phyloP scores from a whole-genome alignment of 1,140 invertebrate species.

The Drosophila nikananu region DNA sequence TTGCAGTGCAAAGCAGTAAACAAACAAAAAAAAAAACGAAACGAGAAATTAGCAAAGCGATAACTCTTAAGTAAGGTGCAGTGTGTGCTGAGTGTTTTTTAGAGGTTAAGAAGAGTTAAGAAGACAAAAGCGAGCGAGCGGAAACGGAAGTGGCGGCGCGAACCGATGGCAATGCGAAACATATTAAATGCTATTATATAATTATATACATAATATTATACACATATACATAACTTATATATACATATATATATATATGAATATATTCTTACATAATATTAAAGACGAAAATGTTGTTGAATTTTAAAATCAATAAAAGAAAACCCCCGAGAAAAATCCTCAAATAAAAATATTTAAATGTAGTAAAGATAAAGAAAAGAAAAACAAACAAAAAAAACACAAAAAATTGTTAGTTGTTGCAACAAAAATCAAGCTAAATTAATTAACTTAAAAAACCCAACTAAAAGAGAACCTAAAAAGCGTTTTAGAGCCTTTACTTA shows the following conservation, averaged over 20 bases:
- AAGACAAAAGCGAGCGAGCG: constrained; percentile 16
- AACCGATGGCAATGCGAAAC: constrained; percentile 68
- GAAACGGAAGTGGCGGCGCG: constrained; percentile 36
- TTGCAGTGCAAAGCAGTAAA: constrained; percentile 78
- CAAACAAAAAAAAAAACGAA: constrained; percentile 26
- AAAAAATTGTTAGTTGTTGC: constrained; percentile 83
- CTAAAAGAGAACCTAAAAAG: constrained; percentile 56
- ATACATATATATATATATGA: constrained; percentile 62
- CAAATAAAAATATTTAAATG: constrained; percentile 51
- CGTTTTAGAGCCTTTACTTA: constrained; percentile 83
- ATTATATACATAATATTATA: constrained; percentile 68
- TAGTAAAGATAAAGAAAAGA: constrained; percentile 41
- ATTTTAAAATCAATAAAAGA: constrained; percentile 77
- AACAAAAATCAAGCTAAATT: constrained; percentile 67
- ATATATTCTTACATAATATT: constrained; percentile 78
- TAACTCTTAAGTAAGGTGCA: constrained; percentile 33
- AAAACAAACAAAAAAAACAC: constrained; percentile 11
- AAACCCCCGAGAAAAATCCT: constrained; percentile 41
- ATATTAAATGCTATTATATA: constrained; percentile 74
- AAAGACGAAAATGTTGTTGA: constrained; percentile 77
- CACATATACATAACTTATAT: constrained; percentile 69
- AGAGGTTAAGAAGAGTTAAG: constrained; percentile 34
- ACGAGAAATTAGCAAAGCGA: constrained; percentile 56
- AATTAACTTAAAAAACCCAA: constrained; percentile 44
- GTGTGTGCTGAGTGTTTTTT: constrained; percentile 43